A percentile compares a stretch with the other conserved stretches of the same genome.
Conservation (phyloP, 1,140 invertebrate genomes). For the Pogonognathellus flavescens region DNA sequence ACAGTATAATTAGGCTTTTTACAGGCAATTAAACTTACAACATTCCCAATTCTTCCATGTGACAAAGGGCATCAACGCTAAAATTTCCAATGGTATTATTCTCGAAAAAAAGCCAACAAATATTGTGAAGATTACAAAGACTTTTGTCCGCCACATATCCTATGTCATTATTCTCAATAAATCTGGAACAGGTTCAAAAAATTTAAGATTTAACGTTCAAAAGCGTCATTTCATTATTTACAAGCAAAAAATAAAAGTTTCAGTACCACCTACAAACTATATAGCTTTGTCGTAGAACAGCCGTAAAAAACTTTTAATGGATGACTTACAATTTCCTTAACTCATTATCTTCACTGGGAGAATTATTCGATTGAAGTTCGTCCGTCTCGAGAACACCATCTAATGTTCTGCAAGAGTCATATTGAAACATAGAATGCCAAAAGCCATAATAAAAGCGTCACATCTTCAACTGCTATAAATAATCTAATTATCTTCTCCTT, state of each 20-base stretch:
- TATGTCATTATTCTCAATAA: constrained; percentile 14
- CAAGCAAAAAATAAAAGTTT: neutral
- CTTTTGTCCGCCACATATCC: neutral
- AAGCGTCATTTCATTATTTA: neutral
- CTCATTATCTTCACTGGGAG: neutral
- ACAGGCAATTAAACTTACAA: constrained; percentile 22
- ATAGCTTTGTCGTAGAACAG: neutral
- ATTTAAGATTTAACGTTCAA: neutral
- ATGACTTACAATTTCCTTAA: constrained; percentile 10
- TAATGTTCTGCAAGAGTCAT: neutral
- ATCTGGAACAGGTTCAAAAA: neutral
- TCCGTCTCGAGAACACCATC: neutral
- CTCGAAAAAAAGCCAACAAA: constrained; percentile 36
- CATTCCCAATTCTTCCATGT: neutral
- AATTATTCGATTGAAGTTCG: neutral
- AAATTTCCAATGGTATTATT: constrained; percentile 18
- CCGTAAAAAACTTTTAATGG: neutral
- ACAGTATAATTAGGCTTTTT: neutral
- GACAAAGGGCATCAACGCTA: neutral
- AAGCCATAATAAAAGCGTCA: neutral
- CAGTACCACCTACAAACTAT: neutral
- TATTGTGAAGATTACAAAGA: neutral
- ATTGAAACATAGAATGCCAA: neutral
- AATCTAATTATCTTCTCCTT: neutral
- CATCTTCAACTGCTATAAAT: neutral